phyloP scores from a whole-genome alignment of 2,888 invertebrate species.

The Alsophila aescularia region DNA sequence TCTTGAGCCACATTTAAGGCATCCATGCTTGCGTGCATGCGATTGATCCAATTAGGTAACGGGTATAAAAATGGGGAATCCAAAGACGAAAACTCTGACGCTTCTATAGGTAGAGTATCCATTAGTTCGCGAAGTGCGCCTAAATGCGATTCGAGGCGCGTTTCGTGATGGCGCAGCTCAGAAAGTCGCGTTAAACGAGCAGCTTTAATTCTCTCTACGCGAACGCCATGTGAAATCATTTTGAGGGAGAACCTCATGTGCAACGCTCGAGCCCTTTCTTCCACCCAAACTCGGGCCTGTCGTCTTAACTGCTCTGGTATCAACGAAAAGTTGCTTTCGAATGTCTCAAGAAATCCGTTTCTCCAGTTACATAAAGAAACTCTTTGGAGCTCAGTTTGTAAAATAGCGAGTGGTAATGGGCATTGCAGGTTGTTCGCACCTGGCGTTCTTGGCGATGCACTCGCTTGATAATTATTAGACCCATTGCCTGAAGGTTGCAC shows the following conservation, averaged over 20 bases:
- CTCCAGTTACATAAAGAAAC: slow-evolving; percentile 63
- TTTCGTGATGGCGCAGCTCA: slow-evolving; percentile 62
- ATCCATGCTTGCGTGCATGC: slow-evolving; percentile 52
- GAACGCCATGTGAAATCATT: slow-evolving; percentile 62
- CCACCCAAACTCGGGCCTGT: slow-evolving; percentile 64
- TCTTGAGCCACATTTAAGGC: slow-evolving; percentile 41
- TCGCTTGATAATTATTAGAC: slow-evolving; percentile 18
- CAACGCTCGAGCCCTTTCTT: slow-evolving; percentile 55
- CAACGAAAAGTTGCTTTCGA: slow-evolving; percentile 53
- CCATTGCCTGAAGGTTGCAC: slow-evolving; percentile 14
- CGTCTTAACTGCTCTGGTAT: slow-evolving; percentile 59
- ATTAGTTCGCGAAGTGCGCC: slow-evolving; percentile 57
- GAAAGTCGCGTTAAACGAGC: slow-evolving; percentile 54
- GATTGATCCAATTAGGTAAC: slow-evolving; percentile 52
- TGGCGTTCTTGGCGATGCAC: slow-evolving; percentile 28
- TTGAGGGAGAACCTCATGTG: slow-evolving; percentile 66
- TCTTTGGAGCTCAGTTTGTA: slow-evolving; percentile 65
- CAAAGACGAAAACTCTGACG: slow-evolving; percentile 51
- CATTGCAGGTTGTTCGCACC: slow-evolving; percentile 22
- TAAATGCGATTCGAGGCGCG: slow-evolving; percentile 62
- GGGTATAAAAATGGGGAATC: slow-evolving; percentile 63
- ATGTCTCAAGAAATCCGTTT: slow-evolving; percentile 71
- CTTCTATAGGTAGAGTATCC: slow-evolving; percentile 52
- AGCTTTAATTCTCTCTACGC: slow-evolving; percentile 62
- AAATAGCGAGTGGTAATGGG: slow-evolving; percentile 54